Evolutionary conservation across 2,888 invertebrate species (phyloP).

Genomic region (Cancer borealis): DNA sequence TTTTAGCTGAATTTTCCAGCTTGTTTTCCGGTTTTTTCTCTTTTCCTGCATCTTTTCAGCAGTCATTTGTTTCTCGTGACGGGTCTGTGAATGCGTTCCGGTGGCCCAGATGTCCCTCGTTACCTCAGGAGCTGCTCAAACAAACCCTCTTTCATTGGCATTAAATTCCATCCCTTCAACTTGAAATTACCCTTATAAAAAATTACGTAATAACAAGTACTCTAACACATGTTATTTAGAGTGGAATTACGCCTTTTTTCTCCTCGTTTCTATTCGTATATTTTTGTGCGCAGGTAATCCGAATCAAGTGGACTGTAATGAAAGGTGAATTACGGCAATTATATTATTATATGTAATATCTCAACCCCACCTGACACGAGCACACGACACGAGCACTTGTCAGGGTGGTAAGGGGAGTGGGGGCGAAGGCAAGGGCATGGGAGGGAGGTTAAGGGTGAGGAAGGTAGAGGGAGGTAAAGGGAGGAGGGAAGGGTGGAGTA

Average conservation of each 20-base stretch:
- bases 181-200: background rate
- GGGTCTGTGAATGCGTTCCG: background rate
- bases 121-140: background rate
- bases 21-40: background rate
- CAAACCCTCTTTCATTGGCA: background rate
- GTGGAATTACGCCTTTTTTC: background rate
- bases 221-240: background rate
- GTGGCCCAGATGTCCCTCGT: background rate
- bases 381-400: slow-evolving; percentile 29
- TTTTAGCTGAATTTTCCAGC: no score
- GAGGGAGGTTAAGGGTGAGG: background rate
- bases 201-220: background rate
- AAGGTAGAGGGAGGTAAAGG: background rate
- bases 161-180: slow-evolving; percentile 27
- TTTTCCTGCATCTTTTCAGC: background rate
- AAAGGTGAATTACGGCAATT: slow-evolving; percentile 37
- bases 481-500: background rate
- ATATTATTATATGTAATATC: slow-evolving; percentile 37
- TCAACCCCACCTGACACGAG: slow-evolving; percentile 6
- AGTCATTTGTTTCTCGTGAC: background rate
- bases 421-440: background rate
- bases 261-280: slow-evolving; percentile 8
- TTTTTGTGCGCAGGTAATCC: slow-evolving; percentile 13
- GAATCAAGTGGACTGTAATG: slow-evolving; percentile 37
- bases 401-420: background rate